Evolutionary conservation across 2,888 invertebrate genomes (phyloP).

Genomic region (Cosmopolites sordidus): DNA sequence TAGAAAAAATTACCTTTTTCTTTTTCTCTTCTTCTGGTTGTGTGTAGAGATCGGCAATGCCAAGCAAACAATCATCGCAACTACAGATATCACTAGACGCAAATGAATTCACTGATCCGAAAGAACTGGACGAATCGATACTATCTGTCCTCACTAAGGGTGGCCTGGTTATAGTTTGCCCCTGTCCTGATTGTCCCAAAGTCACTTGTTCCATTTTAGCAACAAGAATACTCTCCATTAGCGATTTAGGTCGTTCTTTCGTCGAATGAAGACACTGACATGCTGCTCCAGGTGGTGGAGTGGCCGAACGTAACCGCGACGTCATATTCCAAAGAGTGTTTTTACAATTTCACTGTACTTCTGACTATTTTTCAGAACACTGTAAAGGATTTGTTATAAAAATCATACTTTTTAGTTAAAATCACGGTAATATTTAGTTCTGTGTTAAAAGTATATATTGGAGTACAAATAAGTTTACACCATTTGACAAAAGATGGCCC

Average conservation of each 20-base stretch:
- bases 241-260: conserved; percentile 57
- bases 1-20: conserved; percentile 58
- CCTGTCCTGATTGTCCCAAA: conserved; percentile 35
- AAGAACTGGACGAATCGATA: conserved; percentile 69
- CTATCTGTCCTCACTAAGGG: conserved; percentile 69
- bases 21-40: conserved; percentile 48
- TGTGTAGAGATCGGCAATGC: conserved; percentile 73
- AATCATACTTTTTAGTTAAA: too few species aligned
- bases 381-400: too few species aligned
- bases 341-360: too few species aligned
- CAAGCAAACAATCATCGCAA: conserved; percentile 79
- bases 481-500: too few species aligned
- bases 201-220: conserved; percentile 73
- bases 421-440: too few species aligned
- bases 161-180: conserved; percentile 29
- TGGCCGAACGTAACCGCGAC: conserved; percentile 33
- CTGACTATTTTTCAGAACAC: too few species aligned
- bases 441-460: too few species aligned
- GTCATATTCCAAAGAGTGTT: conserved; percentile 6
- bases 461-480: too few species aligned
- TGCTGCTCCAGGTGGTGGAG: conserved; percentile 36
- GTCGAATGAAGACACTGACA: conserved; percentile 17
- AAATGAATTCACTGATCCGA: conserved; percentile 62
- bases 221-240: conserved; percentile 76
- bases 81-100: conserved; percentile 70